Base-by-base conservation (phyloP, 2,888 invertebrate genomes). In the Abrostola tripartita region DNA sequence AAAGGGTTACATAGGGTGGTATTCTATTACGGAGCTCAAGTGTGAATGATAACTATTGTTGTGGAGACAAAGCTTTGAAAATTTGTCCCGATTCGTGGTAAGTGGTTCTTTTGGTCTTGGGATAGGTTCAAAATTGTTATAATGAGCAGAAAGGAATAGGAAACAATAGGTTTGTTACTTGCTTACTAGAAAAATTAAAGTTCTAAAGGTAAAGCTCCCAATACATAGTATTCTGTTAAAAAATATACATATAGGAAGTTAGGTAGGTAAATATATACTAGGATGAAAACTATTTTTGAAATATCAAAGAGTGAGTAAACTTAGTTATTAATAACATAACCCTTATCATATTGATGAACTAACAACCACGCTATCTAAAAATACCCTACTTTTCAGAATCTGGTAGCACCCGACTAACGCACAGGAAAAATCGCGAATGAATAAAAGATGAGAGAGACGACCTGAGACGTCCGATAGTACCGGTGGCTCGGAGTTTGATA, bases 401-500 rank as follows among this genome's bases (percentile, higher is more conserved):
- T 68, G 67, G 78, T 52, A 78, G 71, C 72, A 69, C 59, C 37
- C 14, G 5, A 11, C 42, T 37, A 47, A 62, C 57, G 67, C 74
- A 59, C 61, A 58, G 67, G 71, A 74, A 65, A 66, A 76, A 75
- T 67, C 65, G 6, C 53, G 24, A 61, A 82, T 84, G 83, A 84
- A 84, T 84, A 84, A 84, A 82, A 83, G 74, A 84, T 84, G 79
- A 73, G 61, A 9, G 37, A 73, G 74, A 56, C 60, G 65, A 63
- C 72, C 54, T 61, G 75, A 58, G 81, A 67, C 68, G 61, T 59
- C 67, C 62, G 68, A 75, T 66, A 68, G 37, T 55, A 56, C 54
- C 54, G 56, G 14, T 14, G 40, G 40, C 24, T 35, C 4, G 51
- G 58, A 62, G 63, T 64, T 68, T 55, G 61, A 66, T 63, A 57